A percentile compares a stretch with the other conserved stretches of the same genome.
phyloP scores from a whole-genome alignment of 2,797 vertebrate genomes.

The Brachymystax lenok region DNA sequence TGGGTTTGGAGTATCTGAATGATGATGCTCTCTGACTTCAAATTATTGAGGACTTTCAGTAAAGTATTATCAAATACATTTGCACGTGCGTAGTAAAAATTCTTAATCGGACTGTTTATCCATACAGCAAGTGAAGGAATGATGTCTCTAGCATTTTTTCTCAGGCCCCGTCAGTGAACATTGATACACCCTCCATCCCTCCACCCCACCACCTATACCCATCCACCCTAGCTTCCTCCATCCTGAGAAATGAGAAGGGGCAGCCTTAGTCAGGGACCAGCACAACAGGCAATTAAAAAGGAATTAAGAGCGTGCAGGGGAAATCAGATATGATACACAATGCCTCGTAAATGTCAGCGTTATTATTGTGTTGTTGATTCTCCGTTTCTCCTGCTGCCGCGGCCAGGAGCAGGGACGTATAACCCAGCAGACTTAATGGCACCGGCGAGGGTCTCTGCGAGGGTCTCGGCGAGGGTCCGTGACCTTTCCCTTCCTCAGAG shows the following conservation, averaged over 20 bases:
- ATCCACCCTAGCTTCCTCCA: slow-evolving; percentile 55
- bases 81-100: background rate
- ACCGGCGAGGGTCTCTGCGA: slow-evolving; percentile 56
- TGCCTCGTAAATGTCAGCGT: slow-evolving; percentile 76
- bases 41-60: too few species aligned
- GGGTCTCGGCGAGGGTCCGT: slow-evolving; percentile 33
- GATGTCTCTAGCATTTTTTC: background rate
- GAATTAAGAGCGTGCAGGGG: slow-evolving; percentile 75
- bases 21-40: too few species aligned
- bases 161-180: slow-evolving; percentile 7
- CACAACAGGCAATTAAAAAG: slow-evolving; percentile 77
- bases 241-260: slow-evolving; percentile 74
- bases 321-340: slow-evolving; percentile 76
- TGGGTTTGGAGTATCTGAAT: too few species aligned
- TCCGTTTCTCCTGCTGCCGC: slow-evolving; percentile 63
- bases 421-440: slow-evolving; percentile 66
- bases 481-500: slow-evolving; percentile 18
- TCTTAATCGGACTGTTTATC: background rate
- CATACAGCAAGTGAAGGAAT: background rate
- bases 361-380: slow-evolving; percentile 77
- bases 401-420: slow-evolving; percentile 68
- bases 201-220: slow-evolving; percentile 30
- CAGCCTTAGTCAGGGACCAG: slow-evolving; percentile 72
- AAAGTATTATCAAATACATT: background rate
- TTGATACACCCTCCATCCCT: slow-evolving; percentile 3